phyloP scores from a whole-genome alignment of 2,888 invertebrate species.

The Deroplatys truncata region DNA sequence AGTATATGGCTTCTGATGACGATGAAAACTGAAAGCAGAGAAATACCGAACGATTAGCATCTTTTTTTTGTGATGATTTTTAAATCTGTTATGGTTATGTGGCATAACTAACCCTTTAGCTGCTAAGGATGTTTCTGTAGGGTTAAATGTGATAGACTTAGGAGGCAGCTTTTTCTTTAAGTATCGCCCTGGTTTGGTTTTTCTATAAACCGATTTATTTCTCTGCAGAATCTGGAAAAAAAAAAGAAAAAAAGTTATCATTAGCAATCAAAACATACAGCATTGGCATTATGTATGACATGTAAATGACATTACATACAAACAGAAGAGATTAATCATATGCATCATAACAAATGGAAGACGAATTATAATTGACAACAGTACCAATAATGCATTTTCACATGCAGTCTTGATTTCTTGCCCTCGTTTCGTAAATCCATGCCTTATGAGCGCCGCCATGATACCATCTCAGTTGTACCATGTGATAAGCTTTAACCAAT shows the following conservation, averaged over 20 bases:
- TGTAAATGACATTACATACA: no score
- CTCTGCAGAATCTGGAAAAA: not conserved
- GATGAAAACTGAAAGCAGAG: constrained; percentile 61
- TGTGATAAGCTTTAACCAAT: constrained; percentile 40
- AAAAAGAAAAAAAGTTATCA: not conserved
- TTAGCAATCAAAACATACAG: not conserved
- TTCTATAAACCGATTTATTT: not conserved
- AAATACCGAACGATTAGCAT: not conserved
- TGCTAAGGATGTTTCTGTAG: constrained; percentile 60
- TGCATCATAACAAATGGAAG: not conserved
- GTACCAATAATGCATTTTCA: not conserved
- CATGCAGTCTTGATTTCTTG: constrained; percentile 12
- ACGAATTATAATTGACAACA: not conserved
- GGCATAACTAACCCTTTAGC: constrained; percentile 58
- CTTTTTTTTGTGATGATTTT: not conserved
- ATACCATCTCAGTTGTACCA: constrained; percentile 38
- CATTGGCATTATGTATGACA: no score
- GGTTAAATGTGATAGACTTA: constrained; percentile 40
- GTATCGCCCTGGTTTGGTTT: not conserved
- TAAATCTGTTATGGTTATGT: not conserved
- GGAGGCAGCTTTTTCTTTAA: not conserved
- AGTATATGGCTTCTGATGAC: constrained; percentile 67
- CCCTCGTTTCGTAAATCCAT: constrained; percentile 42
- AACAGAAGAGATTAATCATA: no score
- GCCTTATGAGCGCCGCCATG: constrained; percentile 60